Evolutionary conservation across 2,888 invertebrate genomes (phyloP), one percentile per base, ranked within the genome.

Genomic region (Bruchidius siliquastri): DNA sequence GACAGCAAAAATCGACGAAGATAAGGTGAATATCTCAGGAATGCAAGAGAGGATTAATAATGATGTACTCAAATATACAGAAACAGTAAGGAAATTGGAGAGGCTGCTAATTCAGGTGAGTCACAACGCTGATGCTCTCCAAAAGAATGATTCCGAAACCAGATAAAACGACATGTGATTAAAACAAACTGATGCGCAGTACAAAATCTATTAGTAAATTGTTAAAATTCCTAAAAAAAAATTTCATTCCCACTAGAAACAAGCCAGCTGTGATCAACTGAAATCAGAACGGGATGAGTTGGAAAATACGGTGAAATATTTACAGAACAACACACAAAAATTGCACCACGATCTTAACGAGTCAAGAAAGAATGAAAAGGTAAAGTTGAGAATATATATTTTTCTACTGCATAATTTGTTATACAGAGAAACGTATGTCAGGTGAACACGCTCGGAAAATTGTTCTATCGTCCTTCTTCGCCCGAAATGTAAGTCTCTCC

Each of bases 291-390:
- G 70, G 22, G 21, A 70, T 3, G 49, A 69, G 69, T 67, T 81
- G 21, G 77, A 81, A 21, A 77, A 75, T 10, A 83, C 80, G 26
- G 74, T 81, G 20, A 77, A 78, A 32, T 84, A 84, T 79, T 76
- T 85, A n/a, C 82, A 85, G 78, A 83, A 81, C 4, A 85, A 81
- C 72, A 73, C 80, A 0, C 80, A 83, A 70, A 85, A 83, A 76
- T 70, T 85, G 26, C 81, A 83, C 32, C 77, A 75, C 21, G 84
- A 84, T 74, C 77, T 86, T 30, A 79, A 85, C 72, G 76, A 79
- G 20, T 74, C 82, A 1, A 80, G 82, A 73, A 76, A 80, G 75
- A 75, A 77, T 20, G 82, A 82, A 78, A 78, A 80, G 77, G 84
- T 83, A 80, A 71, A n/a, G 30, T 30, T 26, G 20, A 71, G 30